These are phyloP conservation scores for Saxidomus purpurata DNA, from an alignment of 1,140 invertebrate species.

Conservation along the genomic window DNA sequence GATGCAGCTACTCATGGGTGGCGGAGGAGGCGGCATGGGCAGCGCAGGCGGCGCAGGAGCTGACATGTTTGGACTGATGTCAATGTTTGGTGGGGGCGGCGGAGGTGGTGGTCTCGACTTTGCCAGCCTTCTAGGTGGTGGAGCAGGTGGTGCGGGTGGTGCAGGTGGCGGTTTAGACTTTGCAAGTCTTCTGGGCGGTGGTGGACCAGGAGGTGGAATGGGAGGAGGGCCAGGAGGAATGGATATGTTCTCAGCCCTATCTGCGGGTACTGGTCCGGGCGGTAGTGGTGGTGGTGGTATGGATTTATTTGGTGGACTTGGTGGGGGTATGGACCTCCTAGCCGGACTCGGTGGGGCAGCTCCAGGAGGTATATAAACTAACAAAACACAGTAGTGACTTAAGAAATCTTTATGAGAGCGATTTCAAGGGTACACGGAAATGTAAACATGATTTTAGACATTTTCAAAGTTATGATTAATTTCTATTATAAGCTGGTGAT, in stretches of 20 bases:
- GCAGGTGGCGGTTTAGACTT: background rate
- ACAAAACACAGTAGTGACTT: background rate
- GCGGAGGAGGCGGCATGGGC: background rate
- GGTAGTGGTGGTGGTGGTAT: slow-evolving; percentile 24
- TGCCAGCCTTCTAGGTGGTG: background rate
- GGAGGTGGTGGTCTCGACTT: background rate
- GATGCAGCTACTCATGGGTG: background rate
- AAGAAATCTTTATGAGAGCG: too few relatives aligned
- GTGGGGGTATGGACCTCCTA: background rate
- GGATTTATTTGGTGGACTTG: background rate
- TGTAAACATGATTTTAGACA: too few relatives aligned
- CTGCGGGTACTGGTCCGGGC: background rate
- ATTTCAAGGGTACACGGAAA: too few relatives aligned
- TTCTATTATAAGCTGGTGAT: too few relatives aligned
- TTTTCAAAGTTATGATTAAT: too few relatives aligned
- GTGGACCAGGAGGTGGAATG: background rate
- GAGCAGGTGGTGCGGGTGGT: background rate
- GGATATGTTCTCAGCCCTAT: background rate
- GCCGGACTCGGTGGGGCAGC: background rate
- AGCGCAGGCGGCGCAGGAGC: background rate
- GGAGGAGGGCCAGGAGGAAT: too few relatives aligned
- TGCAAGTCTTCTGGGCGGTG: background rate
- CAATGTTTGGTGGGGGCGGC: background rate
- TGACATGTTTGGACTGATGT: background rate
- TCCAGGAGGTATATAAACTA: background rate